Evolutionary conservation across 2,797 vertebrate genomes (phyloP).

Genomic region (Diceros bicornis): DNA sequence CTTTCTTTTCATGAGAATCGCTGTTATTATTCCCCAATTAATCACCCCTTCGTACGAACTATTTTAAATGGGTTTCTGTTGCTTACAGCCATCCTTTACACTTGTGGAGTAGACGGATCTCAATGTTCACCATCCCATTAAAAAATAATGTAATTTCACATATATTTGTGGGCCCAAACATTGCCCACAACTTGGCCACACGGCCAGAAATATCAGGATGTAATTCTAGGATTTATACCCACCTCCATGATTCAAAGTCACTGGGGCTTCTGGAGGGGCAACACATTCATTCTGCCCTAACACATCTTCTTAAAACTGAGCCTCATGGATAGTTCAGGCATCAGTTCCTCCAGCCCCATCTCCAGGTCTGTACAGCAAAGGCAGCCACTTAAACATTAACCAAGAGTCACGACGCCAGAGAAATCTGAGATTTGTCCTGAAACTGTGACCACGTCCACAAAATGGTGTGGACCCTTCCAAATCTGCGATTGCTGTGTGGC

Average conservation of each 20-base stretch:
- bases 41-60: constrained; percentile 9
- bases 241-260: background rate
- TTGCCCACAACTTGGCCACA: background rate
- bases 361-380: background rate
- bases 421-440: background rate
- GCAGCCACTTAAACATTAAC: background rate
- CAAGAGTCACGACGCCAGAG: background rate
- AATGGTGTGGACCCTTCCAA: background rate
- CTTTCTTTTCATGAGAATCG: background rate
- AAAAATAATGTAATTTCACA: background rate
- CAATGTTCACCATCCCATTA: background rate
- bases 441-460: background rate
- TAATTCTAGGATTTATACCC: background rate
- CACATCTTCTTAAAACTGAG: background rate
- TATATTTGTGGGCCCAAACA: background rate
- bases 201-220: background rate
- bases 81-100: background rate
- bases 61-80: background rate
- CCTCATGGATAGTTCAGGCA: fast-evolving
- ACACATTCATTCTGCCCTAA: background rate
- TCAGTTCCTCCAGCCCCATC: background rate
- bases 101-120: background rate
- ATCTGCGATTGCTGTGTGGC: background rate
- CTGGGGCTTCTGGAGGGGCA: background rate
- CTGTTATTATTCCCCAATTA: constrained; percentile 22